Evolutionary conservation across 2,113 vertebrate genomes (phyloP).

Genomic region (Notechis scutatus): DNA sequence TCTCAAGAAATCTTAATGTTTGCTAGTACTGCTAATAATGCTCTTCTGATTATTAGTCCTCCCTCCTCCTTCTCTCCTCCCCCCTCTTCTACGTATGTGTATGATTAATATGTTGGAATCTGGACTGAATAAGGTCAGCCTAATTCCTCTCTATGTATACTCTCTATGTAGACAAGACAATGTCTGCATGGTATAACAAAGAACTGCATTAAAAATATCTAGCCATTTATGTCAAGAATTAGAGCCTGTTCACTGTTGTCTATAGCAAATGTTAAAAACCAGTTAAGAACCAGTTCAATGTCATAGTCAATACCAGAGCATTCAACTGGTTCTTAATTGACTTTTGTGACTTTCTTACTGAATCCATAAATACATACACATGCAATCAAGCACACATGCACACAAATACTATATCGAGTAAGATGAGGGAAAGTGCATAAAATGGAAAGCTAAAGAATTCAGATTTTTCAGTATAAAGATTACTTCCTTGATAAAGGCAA

Average conservation of each 20-base stretch:
- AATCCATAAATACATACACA: not conserved
- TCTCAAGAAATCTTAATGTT: not conserved
- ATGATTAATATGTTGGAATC: not conserved
- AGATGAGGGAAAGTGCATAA: not conserved
- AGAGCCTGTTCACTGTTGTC: not conserved
- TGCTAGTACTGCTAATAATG: not conserved
- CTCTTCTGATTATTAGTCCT: not conserved
- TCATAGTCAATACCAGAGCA: slow-evolving; percentile 29
- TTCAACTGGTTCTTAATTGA: not conserved
- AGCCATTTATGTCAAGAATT: not conserved
- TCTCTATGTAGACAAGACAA: not conserved
- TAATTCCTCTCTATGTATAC: not conserved
- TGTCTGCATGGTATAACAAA: slow-evolving; percentile 12
- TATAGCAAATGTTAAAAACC: not conserved
- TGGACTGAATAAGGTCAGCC: not conserved
- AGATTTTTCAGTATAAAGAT: not conserved
- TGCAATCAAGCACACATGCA: not conserved
- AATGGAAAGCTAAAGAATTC: not conserved
- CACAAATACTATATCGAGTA: not conserved
- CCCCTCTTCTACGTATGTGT: not conserved
- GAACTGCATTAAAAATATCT: not conserved
- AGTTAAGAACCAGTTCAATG: not conserved
- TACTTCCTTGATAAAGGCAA: not conserved
- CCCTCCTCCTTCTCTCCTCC: not conserved
- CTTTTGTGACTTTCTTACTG: not conserved